Conservation (phyloP, 1,140 invertebrate species). For the Steinernema khuongi region DNA sequence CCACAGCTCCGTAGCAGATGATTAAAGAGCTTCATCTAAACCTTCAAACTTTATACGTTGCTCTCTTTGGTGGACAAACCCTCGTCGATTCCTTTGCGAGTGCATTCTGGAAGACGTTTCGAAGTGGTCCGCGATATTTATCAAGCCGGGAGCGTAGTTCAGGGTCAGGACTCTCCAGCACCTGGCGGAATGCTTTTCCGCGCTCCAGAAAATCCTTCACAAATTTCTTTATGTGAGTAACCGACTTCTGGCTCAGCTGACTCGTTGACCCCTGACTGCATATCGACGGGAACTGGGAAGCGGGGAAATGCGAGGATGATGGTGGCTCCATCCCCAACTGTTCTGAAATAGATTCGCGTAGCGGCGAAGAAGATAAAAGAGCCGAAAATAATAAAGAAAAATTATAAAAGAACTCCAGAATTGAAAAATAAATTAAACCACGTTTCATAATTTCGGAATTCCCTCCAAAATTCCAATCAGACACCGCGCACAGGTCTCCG, state of each 20-base stretch:
- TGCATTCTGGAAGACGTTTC: neutral
- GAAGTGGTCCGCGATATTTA: neutral
- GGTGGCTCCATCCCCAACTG: neutral
- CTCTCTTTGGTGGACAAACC: too few species aligned
- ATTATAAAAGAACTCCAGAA: too few species aligned
- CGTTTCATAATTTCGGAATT: too few species aligned
- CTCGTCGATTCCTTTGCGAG: neutral
- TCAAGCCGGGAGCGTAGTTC: neutral
- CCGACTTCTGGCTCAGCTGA: neutral
- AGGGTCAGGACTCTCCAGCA: neutral
- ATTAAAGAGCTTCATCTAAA: slow-evolving; percentile 2
- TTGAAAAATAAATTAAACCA: too few species aligned
- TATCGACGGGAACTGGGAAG: neutral
- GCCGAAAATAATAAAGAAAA: too few species aligned
- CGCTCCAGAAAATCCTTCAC: neutral
- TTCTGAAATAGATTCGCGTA: too few species aligned
- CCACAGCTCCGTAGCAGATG: neutral
- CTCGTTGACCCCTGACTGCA: neutral
- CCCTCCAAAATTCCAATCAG: too few species aligned
- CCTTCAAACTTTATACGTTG: too few species aligned
- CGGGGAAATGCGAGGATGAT: neutral
- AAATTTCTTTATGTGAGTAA: neutral
- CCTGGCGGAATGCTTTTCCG: neutral
- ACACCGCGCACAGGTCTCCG: too few species aligned
- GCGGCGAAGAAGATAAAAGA: too few species aligned